These are phyloP conservation scores for Icerya purchasi DNA, from an alignment of 2,888 invertebrate species.

Conservation along the genomic window DNA sequence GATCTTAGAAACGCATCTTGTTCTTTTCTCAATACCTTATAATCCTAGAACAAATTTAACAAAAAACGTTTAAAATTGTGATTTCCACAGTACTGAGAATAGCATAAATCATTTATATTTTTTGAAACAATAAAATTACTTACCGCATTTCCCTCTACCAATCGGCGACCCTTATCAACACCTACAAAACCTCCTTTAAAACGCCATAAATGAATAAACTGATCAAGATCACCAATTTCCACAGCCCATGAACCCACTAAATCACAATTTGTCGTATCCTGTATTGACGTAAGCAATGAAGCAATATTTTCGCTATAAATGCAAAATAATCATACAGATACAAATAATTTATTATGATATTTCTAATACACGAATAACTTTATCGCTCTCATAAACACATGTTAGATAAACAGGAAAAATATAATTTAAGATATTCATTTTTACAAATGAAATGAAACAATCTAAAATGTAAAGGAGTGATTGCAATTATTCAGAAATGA, in stretches of 20 bases:
- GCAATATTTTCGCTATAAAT: constrained; percentile 47
- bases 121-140: constrained; percentile 12
- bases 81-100: not conserved
- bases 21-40: constrained; percentile 46
- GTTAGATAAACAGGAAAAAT: no score
- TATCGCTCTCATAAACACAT: no score
- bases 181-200: constrained; percentile 81
- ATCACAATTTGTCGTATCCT: constrained; percentile 53
- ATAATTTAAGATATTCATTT: no score
- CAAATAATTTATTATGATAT: no score
- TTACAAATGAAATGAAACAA: no score
- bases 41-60: constrained; percentile 34
- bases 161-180: constrained; percentile 53
- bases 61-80: not conserved
- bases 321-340: no score
- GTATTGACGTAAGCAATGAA: constrained; percentile 51
- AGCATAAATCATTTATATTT: not conserved
- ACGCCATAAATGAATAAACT: constrained; percentile 87
- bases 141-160: constrained; percentile 46
- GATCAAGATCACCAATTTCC: constrained; percentile 90
- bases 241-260: constrained; percentile 92
- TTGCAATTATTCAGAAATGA: no score
- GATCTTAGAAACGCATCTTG: constrained; percentile 59
- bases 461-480: no score
- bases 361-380: no score